Evolutionary conservation across 2,797 vertebrate genomes (phyloP), one percentile per base, ranked within the genome.

Genomic region (Xenopus petersii): DNA sequence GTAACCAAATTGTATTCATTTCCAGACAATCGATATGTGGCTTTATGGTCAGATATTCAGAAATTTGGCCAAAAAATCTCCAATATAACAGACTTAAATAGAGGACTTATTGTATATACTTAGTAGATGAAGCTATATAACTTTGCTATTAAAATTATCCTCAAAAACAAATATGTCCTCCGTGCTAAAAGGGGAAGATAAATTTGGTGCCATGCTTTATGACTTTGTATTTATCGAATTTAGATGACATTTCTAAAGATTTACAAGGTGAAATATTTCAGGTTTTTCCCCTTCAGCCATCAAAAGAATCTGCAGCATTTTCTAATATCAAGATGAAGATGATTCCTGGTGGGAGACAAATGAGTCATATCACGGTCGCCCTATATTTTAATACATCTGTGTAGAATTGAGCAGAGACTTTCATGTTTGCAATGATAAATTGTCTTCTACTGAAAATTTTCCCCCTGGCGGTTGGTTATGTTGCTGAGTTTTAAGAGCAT

Each of bases 351-450:
- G 80, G 81, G 84, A 91, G 87, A 87, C 86, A 88, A 88, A 93
- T 89, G 89, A 89, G 89, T 91, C 89, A 89, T 84, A 83, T 76
- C 83, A 85, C 82, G 87, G 86, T 91, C 89, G 89, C 88, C 49
- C 81, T 86, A 79, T 83, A 78, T 81, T 88, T 88, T 86, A 81
- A 87, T 93, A 95, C 95, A 96, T 94, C 93, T 95, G 95, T 93
- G 96, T 95, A 94, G 94, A 92, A 94, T 95, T 95, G 92, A 94
- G 89, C 79, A 78, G 92, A 88, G 90, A 91, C 92, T 95, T 94
- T 95, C 90, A 94, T 92, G 85, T 93, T 60, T 88, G 90, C 89
- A 81, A 86, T 90, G 91, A 92, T 91, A 89, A 92, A 91, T 90
- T 88, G 87, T 90, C 89, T 89, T 94, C 92, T 92, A 85, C 80